These are phyloP conservation scores for Pegoplata infirma DNA, from an alignment of 2,888 invertebrate species.

Conservation along the genomic window DNA sequence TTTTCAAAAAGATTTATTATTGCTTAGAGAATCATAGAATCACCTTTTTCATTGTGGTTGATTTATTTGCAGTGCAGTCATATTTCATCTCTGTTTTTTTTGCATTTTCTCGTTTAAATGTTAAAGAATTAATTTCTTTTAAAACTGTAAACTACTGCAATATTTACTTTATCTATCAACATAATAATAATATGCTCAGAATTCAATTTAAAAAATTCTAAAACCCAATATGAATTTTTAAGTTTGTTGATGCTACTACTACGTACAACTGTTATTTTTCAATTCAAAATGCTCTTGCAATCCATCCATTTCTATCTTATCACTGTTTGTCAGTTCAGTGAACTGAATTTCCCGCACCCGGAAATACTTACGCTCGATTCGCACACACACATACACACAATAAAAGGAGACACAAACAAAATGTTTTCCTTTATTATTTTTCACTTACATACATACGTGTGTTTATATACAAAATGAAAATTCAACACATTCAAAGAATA, in stretches of 20 bases:
- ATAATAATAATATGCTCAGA: background rate
- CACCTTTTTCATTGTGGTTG: too few relatives aligned
- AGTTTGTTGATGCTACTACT: background rate
- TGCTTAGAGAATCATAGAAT: too few relatives aligned
- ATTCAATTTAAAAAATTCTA: background rate
- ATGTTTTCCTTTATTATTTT: background rate
- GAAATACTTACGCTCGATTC: conserved; percentile 36
- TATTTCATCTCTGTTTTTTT: too few relatives aligned
- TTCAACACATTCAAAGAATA: conserved; percentile 27
- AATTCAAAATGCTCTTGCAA: background rate
- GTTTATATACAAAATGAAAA: conserved; percentile 21
- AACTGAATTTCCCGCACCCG: conserved; percentile 48
- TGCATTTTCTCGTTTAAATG: too few relatives aligned
- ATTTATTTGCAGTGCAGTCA: too few relatives aligned
- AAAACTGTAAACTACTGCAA: too few relatives aligned
- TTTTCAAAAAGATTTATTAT: too few relatives aligned
- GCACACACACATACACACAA: too few relatives aligned
- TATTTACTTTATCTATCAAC: background rate
- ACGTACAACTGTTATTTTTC: background rate
- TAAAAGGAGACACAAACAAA: conserved; percentile 13
- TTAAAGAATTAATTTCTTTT: too few relatives aligned
- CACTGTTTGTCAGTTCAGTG: conserved; percentile 63
- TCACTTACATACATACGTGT: background rate
- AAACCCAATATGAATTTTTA: background rate
- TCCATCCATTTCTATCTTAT: conserved; percentile 42